Base-by-base conservation (phyloP, 2,797 vertebrate genomes). In the Myioborus melanocephalus region DNA sequence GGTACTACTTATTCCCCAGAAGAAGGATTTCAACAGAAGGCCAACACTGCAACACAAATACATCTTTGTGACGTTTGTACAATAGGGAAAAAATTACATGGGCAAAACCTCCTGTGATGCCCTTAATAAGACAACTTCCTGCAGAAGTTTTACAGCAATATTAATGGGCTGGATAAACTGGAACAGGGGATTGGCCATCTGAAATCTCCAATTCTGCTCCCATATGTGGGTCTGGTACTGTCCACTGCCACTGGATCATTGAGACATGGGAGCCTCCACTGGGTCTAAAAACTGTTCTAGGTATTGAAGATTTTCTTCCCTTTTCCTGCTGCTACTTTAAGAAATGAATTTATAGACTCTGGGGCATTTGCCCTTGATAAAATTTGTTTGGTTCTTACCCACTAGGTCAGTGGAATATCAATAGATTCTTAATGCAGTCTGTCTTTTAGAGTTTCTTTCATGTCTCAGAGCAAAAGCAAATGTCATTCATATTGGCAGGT, bases 321-420 rank as follows among this genome's bases (percentile, higher is more conserved):
- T 64, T 89, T 93, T 61, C 47, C 53, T 85, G 34, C 60, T 95
- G 30, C 35, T 95, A 43, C 77, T 94, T 93, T 68, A 90, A 73
- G 37, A 90, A 68, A 80, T 86, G 60, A 84, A 76, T 95, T 92
- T 87, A 47, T 35, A 93, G 90, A 77, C 75, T 65, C 75, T 63
- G 49, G 63, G 75, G 66, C 46, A 79, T 93, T 94, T 96, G 88
- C 86, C 91, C 93, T 95, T 92, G 94, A 93, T 84, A 94, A 91
- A 95, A 65, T 50, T 93, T 95, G 66, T 84, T 95, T 93, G 83
- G 73, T 81, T 90, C 73, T 57, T 95, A 70, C 84, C 61, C 63
- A 92, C 34, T 78, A 91, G 94, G 83, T 87, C 96, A 97, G 95
- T 90, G 90, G 80, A 95, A 84, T 95, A 97, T 96, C 96, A 96